A percentile compares a stretch with the other conserved stretches of the same genome.
These are phyloP conservation scores for Leptodactylus fallax DNA, from an alignment of 2,797 vertebrate species.

Conservation along the genomic window DNA sequence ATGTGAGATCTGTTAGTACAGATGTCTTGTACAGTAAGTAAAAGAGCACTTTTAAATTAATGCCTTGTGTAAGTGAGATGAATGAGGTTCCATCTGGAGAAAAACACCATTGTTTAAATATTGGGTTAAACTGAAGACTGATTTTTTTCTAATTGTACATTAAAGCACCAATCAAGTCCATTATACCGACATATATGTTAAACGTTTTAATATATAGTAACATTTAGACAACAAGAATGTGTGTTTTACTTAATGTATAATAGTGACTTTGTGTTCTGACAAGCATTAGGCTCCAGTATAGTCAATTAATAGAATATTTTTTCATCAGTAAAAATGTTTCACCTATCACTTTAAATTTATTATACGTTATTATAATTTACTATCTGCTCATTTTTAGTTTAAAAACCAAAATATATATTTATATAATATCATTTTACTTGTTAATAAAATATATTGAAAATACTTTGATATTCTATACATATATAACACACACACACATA, in stretches of 20 bases:
- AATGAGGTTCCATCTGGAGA: constrained; percentile 46
- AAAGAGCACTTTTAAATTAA: constrained; percentile 37
- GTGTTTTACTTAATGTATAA: not conserved
- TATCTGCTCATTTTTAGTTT: not conserved
- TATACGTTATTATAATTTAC: not conserved
- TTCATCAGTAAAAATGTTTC: not conserved
- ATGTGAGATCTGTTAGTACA: constrained; percentile 33
- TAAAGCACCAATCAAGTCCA: constrained; percentile 27
- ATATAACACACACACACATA: no score
- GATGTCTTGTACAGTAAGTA: constrained; percentile 50
- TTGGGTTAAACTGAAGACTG: constrained; percentile 25
- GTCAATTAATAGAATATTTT: not conserved
- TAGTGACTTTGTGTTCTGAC: not conserved
- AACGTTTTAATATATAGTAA: constrained; percentile 29
- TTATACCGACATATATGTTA: not conserved
- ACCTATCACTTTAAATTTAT: not conserved
- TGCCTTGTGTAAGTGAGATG: constrained; percentile 49
- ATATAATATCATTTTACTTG: no score
- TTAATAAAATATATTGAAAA: no score
- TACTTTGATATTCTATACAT: no score
- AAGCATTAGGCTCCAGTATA: not conserved
- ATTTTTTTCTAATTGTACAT: constrained; percentile 49
- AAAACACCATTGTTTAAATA: constrained; percentile 31
- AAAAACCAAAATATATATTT: no score
- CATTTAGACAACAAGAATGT: constrained; percentile 16